phyloP scores from a whole-genome alignment of 2,797 vertebrate species.

The Hybognathus amarus region DNA sequence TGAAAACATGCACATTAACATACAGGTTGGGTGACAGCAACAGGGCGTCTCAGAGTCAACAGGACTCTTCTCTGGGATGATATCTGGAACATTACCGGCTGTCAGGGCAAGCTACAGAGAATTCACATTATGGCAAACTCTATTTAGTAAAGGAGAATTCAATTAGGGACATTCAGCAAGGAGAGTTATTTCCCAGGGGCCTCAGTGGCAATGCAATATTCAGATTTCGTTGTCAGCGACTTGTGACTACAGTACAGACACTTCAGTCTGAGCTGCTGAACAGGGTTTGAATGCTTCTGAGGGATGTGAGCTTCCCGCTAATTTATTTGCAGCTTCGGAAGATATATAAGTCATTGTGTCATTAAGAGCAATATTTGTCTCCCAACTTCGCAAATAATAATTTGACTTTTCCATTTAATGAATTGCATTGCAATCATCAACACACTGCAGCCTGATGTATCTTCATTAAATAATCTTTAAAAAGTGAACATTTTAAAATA shows the following conservation, averaged over 20 bases:
- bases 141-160: constrained; percentile 93
- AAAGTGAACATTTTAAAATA: not conserved
- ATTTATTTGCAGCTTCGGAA: not conserved
- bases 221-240: constrained; percentile 80
- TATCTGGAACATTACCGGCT: constrained; percentile 83
- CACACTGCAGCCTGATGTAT: not conserved
- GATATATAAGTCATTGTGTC: not conserved
- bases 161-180: constrained; percentile 88
- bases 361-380: constrained; percentile 2
- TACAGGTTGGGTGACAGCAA: constrained; percentile 83
- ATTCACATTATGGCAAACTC: constrained; percentile 90
- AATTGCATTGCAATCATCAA: not conserved
- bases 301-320: not conserved
- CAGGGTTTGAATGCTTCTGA: not conserved
- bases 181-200: constrained; percentile 83
- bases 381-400: not conserved
- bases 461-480: not conserved
- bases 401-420: not conserved
- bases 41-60: constrained; percentile 81
- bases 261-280: not conserved
- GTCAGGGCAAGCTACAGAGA: constrained; percentile 87
- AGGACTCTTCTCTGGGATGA: constrained; percentile 81
- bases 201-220: constrained; percentile 79
- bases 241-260: constrained; percentile 19
- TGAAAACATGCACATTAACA: constrained; percentile 78